phyloP scores from a whole-genome alignment of 2,888 invertebrate species.

The Chromoteleia sp. region DNA sequence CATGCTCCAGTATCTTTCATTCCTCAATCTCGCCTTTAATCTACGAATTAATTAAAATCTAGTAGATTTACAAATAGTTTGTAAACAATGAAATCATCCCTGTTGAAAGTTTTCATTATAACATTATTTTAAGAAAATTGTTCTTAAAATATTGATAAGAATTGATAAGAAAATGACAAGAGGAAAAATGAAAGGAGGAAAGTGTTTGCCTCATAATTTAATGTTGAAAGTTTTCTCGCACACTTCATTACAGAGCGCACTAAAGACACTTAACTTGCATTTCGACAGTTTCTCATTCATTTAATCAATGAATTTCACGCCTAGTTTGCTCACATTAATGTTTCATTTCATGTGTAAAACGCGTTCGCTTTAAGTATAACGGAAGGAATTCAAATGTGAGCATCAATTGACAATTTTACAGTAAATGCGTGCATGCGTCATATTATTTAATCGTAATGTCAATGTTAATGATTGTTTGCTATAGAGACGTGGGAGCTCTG shows the following conservation, averaged over 20 bases:
- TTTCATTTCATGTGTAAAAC: constrained; percentile 22
- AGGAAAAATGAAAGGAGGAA: too few relatives aligned
- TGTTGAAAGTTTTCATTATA: too few relatives aligned
- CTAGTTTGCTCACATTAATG: constrained; percentile 26
- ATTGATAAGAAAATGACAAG: too few relatives aligned
- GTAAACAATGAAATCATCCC: too few relatives aligned
- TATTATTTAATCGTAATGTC: constrained; percentile 9
- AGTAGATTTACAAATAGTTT: too few relatives aligned
- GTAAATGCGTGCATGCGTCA: constrained; percentile 8
- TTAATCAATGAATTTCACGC: constrained; percentile 24
- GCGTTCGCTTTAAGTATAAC: constrained; percentile 17
- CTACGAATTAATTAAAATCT: too few relatives aligned
- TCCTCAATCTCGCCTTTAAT: too few relatives aligned
- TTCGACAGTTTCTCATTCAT: constrained; percentile 8
- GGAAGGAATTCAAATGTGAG: neutral
- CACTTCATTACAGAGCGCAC: constrained; percentile 1
- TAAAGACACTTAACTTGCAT: constrained; percentile 6
- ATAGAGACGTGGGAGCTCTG: constrained; percentile 18
- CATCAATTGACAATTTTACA: constrained; percentile 27
- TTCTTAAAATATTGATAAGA: too few relatives aligned
- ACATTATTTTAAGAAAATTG: too few relatives aligned
- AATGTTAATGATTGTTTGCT: constrained; percentile 14
- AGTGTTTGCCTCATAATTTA: neutral
- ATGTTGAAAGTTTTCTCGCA: neutral
- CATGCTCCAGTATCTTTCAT: too few relatives aligned